Evolutionary conservation across 35 echinoderm and acorn worm genomes (phyloP).

Genomic region (Holothuria glaberrima): DNA sequence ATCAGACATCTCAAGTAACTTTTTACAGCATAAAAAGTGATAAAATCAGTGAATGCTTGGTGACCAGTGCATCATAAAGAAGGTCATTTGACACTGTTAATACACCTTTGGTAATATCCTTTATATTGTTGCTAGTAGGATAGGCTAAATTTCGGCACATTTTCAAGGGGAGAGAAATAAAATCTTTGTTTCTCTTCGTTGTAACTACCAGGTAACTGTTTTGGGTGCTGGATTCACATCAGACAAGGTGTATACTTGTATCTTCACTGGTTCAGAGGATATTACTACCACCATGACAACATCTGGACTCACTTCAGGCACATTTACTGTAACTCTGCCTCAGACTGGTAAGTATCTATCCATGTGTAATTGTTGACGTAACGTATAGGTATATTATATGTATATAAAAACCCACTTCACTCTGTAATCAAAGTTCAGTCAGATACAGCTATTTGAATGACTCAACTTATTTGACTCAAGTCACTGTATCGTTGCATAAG

Average conservation of each 20-base stretch:
- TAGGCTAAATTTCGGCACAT: neutral
- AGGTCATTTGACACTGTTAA: too few relatives aligned
- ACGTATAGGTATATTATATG: neutral
- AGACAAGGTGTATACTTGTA: neutral
- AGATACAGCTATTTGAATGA: too few relatives aligned
- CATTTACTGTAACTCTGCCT: neutral
- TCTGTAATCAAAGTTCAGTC: too few relatives aligned
- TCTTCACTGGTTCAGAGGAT: neutral
- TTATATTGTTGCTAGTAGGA: neutral
- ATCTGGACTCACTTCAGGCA: neutral
- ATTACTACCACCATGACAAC: neutral
- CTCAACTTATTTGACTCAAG: too few relatives aligned
- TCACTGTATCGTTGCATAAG: too few relatives aligned
- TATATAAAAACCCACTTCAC: too few relatives aligned
- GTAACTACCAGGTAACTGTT: neutral
- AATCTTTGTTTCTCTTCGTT: conserved; percentile 19
- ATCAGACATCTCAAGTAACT: too few relatives aligned
- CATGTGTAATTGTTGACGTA: neutral
- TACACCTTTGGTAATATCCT: neutral
- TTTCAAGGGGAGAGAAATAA: neutral
- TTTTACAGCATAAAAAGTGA: too few relatives aligned
- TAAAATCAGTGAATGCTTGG: too few relatives aligned
- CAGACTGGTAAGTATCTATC: neutral
- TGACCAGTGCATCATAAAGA: too few relatives aligned
- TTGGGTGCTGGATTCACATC: conserved; percentile 14